Evolutionary conservation across 1,140 invertebrate genomes (phyloP), one percentile per base, ranked within the genome.

Genomic region (Drosophila setifemur): DNA sequence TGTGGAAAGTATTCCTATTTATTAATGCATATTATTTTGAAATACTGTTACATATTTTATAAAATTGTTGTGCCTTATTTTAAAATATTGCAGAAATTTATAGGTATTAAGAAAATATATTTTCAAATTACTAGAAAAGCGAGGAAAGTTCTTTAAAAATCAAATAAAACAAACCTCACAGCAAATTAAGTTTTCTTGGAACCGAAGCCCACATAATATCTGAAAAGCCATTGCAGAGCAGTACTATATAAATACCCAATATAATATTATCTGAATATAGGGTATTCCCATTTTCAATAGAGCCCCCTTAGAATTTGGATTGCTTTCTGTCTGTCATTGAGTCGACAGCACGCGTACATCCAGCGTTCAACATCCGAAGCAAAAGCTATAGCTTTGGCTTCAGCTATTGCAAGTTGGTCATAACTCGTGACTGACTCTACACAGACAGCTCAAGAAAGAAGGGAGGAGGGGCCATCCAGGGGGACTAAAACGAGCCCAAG

Each of bases 401-500:
- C 61, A 49, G 42, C n/a, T n/a, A n/a, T n/a, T n/a, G n/a, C 37
- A 55, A 57, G 64, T 70, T 70, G 67, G 67, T 55, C 64, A 70
- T 69, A 70, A 70, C 64, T 70, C 67, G 67, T 70, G 67, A 70
- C 67, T 70, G 66, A 69, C 67, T 69, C 67, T 69, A 49, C 43
- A 50, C 43, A 49, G 37, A 49, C 19, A 52, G 29, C 6, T 43
- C 50, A 40, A 14, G 52, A 29, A 42, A 57, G 42, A 66, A 44
- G 42, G 28, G 11, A 44, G 28, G 42, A 29, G n/a, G 33, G 33
- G 33, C 1, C 6, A 5, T 3, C n/a, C 11, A 16, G 23, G 9
- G 23, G 42, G 7, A 14, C 18, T 21, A 3, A 7, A 7, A 14
- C 42, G 19, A 26, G 40, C 21, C 40, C 58, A 29, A 28, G 39